Evolutionary conservation across 2,888 invertebrate genomes (phyloP), one percentile per base, ranked within the genome.

Genomic region (Melieria omissa): DNA sequence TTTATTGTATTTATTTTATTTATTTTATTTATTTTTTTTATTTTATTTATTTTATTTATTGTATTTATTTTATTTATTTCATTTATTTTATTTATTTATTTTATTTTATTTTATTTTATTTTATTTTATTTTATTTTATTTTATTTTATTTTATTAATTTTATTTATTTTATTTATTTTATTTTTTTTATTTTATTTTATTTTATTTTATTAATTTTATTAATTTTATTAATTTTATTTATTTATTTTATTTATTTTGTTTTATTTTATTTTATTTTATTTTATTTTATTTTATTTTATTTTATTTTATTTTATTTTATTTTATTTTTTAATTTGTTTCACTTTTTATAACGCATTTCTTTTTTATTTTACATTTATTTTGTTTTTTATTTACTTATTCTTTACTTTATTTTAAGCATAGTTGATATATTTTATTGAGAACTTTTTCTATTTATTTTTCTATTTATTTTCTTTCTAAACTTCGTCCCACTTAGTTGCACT

Each of bases 211-310:
- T 5, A 7, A 45, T 44, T 3, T 14, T 3, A 12, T 62, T 44
- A 44, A 7, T 10, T n/a, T 62, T 46, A 12, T 46, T 10, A 5
- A n/a, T 62, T 46, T 46, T 10, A 14, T 46, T 46, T 46, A 45
- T 6, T 12, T 7, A 46, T 63, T 16, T 9, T 12, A 9, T 63
- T 46, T 72, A 58, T 58, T 72, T 76, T 69, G 71, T 73, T 63
- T 72, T 78, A 73, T 72, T 77, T 73, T 76, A 75, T 75, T 74
- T 71, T 58, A 71, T 74, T 72, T 41, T 62, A 45, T 9, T n/a
- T 62, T 62, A 45, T 45, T n/a, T 44, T 12, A 1, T 47, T 46
- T 41, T 42, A n/a, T 62, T 12, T 44, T 16, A n/a, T 62, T 12
- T 62, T 46, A n/a, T 41, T 1, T 42, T 62, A 1, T 5, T 7